Evolutionary conservation across 2,113 vertebrate genomes (phyloP).

Genomic region (Acinonyx jubatus): DNA sequence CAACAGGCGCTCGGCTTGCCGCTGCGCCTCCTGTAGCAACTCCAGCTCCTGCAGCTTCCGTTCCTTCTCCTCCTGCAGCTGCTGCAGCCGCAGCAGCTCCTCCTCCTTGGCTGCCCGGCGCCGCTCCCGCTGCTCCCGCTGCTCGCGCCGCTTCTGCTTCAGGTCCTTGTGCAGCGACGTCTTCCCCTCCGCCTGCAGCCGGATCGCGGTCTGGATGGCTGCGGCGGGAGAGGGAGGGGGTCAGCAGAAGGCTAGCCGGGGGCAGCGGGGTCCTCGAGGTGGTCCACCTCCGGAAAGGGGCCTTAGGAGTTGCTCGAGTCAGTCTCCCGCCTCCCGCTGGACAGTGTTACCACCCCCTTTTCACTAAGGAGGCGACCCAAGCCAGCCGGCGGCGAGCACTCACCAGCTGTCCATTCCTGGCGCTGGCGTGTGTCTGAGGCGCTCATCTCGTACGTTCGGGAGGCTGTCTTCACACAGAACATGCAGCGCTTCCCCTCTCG

Average conservation of each 20-base stretch:
- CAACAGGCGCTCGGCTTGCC: slow-evolving; percentile 91
- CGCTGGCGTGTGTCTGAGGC: slow-evolving; percentile 96
- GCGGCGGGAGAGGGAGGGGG: background rate
- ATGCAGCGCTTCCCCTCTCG: slow-evolving; percentile 96
- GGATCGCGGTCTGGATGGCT: slow-evolving; percentile 95
- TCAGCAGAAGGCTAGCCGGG: background rate
- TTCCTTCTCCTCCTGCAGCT: slow-evolving; percentile 95
- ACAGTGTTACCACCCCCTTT: background rate
- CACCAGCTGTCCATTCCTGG: slow-evolving; percentile 96
- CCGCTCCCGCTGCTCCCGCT: slow-evolving; percentile 92
- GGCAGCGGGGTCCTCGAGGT: background rate
- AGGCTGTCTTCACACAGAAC: slow-evolving; percentile 95
- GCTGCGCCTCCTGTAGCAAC: slow-evolving; percentile 94
- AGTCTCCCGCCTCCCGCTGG: background rate
- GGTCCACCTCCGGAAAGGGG: background rate
- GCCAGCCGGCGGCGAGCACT: background rate
- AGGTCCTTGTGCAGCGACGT: slow-evolving; percentile 95
- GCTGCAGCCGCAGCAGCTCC: slow-evolving; percentile 91
- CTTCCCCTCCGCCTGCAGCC: slow-evolving; percentile 93
- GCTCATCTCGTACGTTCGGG: slow-evolving; percentile 97
- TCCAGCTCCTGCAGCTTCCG: slow-evolving; percentile 93
- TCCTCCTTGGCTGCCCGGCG: slow-evolving; percentile 91
- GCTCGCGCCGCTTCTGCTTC: slow-evolving; percentile 93
- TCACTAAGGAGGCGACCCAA: background rate
- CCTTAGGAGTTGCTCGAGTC: background rate